Base-by-base conservation (phyloP, 2,888 invertebrate species). In the Aradus depressus region DNA sequence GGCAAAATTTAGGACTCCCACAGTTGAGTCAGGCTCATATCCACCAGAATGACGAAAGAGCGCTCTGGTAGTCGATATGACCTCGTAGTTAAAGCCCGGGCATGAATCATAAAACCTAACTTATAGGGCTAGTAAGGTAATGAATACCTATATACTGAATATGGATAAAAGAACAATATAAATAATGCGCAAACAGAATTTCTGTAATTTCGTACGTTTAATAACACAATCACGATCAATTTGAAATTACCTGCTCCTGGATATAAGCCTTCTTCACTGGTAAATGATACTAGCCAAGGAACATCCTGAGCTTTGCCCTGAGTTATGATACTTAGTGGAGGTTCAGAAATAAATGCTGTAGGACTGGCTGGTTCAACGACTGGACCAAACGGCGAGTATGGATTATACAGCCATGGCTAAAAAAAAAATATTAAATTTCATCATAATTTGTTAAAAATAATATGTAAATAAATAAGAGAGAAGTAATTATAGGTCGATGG, bases 311-410 rank as follows among this genome's bases (percentile, higher is more conserved):
- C 47, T 31, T 42, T 14, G 14, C 43, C 43, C 19, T 32, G 28
- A 5, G 12, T 21, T 19, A 56, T 53, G 14, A 53, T 51, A 28
- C 51, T 44, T 3, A 50, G 12, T 0, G 56, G 56, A 10, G 42
- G 16, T 25, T 48, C 35, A n/a, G 37, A 14, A 10, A 56, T 39
- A 32, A 56, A 56, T n/a, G 56, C 47, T 18, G 16, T 26, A 26
- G 56, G 48, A n/a, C 37, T 25, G 16, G 10, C 6, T 50, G 66
- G 68, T 60, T 88, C 87, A 0, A 78, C 70, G 0, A 81, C 81
- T 0, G 84, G 82, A 0, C 79, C 81, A 64, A 85, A 85, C 0
- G 81, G 79, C 0, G 81, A 75, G 63, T 81, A 81, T 54, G 84
- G 76, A 64, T 77, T 75, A 61, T 80, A 80, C 14, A 77, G 65